Conservation (phyloP, 37 sponge, comb jelly and placozoan species). For the Haliclona indistincta region DNA sequence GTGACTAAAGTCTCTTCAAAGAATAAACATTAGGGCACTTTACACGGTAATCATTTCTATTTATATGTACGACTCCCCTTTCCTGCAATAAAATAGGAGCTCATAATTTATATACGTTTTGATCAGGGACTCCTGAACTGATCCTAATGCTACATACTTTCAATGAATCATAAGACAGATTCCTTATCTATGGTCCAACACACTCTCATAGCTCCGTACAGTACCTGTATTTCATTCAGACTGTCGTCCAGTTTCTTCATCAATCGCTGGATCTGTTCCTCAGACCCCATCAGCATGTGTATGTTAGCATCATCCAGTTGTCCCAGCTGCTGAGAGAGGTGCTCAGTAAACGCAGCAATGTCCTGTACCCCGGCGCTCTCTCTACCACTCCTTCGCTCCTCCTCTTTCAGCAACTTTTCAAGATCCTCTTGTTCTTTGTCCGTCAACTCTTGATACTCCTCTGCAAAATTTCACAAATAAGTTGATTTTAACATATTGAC, state of each 20-base stretch:
- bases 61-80: too few relatives aligned
- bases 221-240: conserved; percentile 47
- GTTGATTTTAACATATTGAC: neutral
- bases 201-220: neutral
- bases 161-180: neutral
- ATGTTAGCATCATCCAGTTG: conserved; percentile 81
- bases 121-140: too few relatives aligned
- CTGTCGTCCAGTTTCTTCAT: conserved; percentile 65
- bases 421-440: conserved; percentile 86
- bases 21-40: too few relatives aligned
- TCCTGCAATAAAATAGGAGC: too few relatives aligned
- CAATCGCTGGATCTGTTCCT: conserved; percentile 64
- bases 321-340: conserved; percentile 80
- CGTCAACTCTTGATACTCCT: conserved; percentile 89
- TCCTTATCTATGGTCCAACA: neutral
- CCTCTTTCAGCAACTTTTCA: conserved; percentile 47
- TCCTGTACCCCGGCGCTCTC: conserved; percentile 67
- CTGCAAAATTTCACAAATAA: too few relatives aligned
- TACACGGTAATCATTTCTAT: too few relatives aligned
- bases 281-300: conserved; percentile 82
- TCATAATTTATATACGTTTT: too few relatives aligned
- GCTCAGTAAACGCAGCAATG: conserved; percentile 78
- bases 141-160: too few relatives aligned
- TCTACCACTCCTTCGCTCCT: conserved; percentile 19
- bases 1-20: too few relatives aligned